Base-by-base conservation (phyloP, 2,113 vertebrate species). In the Elachura formosa region DNA sequence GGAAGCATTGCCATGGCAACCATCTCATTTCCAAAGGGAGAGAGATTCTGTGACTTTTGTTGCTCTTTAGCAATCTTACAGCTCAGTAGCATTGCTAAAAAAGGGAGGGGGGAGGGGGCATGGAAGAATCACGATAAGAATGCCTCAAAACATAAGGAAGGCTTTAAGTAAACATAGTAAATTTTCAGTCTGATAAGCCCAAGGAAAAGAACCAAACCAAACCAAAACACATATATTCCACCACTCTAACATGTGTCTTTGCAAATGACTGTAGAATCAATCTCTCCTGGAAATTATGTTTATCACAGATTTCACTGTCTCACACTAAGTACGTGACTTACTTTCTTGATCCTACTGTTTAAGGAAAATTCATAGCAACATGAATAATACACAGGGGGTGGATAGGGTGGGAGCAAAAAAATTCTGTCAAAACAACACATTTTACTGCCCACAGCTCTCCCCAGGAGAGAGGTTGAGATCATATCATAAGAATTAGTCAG, bases 1-100 rank as follows among this genome's bases (percentile, higher is more conserved):
- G 81, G 78, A 58, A 94, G 40, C 21, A 61, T 81, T 94, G 73
- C 41, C 86, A 95, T 92, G 86, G 89, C 83, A 96, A 95, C 94
- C 51, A 48, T 67, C 68, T 93, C 22, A 78, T 83, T 84, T 86
- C 55, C 52, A 68, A 69, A 74, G 76, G 72, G n/a, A 91, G 76
- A 75, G n/a, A 91, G 55, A 80, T 62, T 83, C 55, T 51, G 17
- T 92, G 76, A 84, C 68, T 93, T 89, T 25, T 74, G 36, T 68
- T 89, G 58, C 81, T 91, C 84, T 93, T 79, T 51, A 87, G 41
- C 84, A 93, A 91, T 49, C 61, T 84, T 34, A 22, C 36, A 54
- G 74, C 22, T 84, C 63, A 81, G 56, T 21, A 61, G 36, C 25
- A 52, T 12, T 63, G 68, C 45, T 59, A 28, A 66, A 29, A 6